Percentiles rank a stretch among this genome's conserved stretches.
These are phyloP conservation scores for Ricordea florida DNA, from an alignment of 92 coral and sea anemone genomes.

Conservation along the genomic window DNA sequence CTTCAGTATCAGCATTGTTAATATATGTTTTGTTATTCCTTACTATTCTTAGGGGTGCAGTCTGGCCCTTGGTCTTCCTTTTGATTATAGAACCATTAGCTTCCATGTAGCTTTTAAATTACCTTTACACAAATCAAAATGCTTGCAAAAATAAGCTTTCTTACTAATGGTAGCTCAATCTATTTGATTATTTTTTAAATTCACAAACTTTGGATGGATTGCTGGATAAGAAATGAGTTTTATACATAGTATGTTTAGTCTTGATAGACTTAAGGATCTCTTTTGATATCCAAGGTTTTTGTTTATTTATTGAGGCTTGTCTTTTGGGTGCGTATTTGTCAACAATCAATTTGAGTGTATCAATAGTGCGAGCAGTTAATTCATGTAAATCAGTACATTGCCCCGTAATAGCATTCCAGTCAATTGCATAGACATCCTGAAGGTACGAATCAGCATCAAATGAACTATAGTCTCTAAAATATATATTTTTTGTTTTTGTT, in stretches of 20 bases:
- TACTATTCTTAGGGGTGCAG: too few species aligned
- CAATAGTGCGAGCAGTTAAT: background rate
- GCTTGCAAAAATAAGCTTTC: too few species aligned
- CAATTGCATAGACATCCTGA: background rate
- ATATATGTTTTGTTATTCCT: too few species aligned
- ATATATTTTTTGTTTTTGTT: background rate
- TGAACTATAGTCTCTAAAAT: background rate
- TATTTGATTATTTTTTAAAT: too few species aligned
- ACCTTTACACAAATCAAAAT: too few species aligned
- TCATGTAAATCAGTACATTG: too few species aligned
- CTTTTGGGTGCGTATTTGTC: slow-evolving; percentile 5
- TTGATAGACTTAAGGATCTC: slow-evolving; percentile 6
- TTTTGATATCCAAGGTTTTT: slow-evolving; percentile 19
- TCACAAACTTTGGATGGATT: background rate
- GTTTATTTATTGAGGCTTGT: background rate
- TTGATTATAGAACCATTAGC: too few species aligned
- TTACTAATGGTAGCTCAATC: too few species aligned
- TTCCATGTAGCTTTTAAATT: too few species aligned
- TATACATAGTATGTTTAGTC: slow-evolving; percentile 19
- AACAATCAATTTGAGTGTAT: slow-evolving; percentile 7
- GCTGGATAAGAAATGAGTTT: background rate
- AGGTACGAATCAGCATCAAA: background rate
- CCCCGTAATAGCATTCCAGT: too few species aligned
- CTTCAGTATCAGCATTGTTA: too few species aligned
- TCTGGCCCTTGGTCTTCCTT: too few species aligned